Conservation (phyloP, 2,888 invertebrate species). For the Merodon equestris region DNA sequence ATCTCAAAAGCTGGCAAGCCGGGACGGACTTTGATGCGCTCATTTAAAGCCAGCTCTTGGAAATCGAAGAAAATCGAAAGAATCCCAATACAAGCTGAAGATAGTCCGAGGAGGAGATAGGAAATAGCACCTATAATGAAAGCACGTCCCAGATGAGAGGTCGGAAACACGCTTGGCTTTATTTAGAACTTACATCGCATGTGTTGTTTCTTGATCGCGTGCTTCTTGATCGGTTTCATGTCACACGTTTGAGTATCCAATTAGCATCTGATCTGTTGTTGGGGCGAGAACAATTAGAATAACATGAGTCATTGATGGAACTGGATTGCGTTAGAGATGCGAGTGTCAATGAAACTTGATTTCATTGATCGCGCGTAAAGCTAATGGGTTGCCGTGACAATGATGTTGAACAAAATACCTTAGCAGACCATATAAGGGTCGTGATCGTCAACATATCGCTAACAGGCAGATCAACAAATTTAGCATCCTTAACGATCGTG, state of each 20-base stretch:
- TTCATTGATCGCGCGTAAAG: too few species aligned
- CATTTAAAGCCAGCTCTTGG: slow-evolving; percentile 43
- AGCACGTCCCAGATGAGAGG: not conserved
- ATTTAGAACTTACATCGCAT: slow-evolving; percentile 8
- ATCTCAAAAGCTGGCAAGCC: slow-evolving; percentile 48
- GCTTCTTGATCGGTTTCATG: not conserved
- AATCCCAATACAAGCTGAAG: slow-evolving; percentile 12
- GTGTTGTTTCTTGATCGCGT: not conserved
- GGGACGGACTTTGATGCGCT: slow-evolving; percentile 57
- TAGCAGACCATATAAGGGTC: too few species aligned
- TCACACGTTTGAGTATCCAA: not conserved
- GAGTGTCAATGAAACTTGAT: too few species aligned
- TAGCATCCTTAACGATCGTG: too few species aligned
- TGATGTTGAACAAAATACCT: too few species aligned
- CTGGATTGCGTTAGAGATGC: too few species aligned
- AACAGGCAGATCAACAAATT: too few species aligned
- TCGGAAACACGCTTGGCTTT: not conserved
- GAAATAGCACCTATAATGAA: slow-evolving; percentile 15
- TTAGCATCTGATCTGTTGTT: too few species aligned
- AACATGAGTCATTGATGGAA: too few species aligned
- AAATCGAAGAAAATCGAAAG: slow-evolving; percentile 41
- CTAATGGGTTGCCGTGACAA: too few species aligned
- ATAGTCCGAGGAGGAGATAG: slow-evolving; percentile 35
- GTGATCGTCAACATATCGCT: too few species aligned
- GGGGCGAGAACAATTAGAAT: too few species aligned